Conservation (phyloP, 92 coral and sea anemone species). For the Pocillopora grandis region DNA sequence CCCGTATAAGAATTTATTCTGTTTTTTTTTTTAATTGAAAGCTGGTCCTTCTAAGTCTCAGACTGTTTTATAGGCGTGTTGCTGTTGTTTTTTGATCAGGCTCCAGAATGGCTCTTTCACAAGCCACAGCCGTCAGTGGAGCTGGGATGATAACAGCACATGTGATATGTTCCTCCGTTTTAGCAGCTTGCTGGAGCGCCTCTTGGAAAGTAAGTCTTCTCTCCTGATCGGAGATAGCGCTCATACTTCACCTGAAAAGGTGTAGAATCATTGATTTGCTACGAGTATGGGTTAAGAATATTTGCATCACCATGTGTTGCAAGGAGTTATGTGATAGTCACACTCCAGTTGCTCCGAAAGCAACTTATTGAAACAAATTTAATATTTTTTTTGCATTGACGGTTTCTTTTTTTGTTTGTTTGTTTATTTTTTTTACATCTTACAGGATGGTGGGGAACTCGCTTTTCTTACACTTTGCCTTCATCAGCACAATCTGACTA, state of each 20-base stretch:
- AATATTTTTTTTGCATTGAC: too few species aligned
- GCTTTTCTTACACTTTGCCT: conserved; percentile 78
- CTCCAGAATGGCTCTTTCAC: conserved; percentile 1
- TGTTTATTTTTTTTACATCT: background rate
- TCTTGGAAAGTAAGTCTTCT: conserved; percentile 79
- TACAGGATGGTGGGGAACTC: conserved; percentile 87
- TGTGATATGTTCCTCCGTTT: conserved; percentile 47
- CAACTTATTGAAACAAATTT: background rate
- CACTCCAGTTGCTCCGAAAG: too few species aligned
- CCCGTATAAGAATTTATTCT: too few species aligned
- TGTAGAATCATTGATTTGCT: too few species aligned
- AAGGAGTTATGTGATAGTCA: too few species aligned
- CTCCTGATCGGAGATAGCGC: background rate
- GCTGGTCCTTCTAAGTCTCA: too few species aligned
- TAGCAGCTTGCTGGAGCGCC: conserved; percentile 83
- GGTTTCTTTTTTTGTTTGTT: background rate
- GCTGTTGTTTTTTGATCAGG: background rate
- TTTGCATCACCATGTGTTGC: too few species aligned
- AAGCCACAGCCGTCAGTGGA: conserved; percentile 55
- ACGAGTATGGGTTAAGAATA: too few species aligned
- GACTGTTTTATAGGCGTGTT: too few species aligned
- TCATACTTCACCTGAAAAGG: too few species aligned
- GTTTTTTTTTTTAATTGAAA: too few species aligned
- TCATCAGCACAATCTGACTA: conserved; percentile 68
- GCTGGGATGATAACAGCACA: conserved; percentile 87